A percentile compares a stretch with the other conserved stretches of the same genome.
Conservation (phyloP, 2,113 vertebrate genomes). For the Catharus minimus region DNA sequence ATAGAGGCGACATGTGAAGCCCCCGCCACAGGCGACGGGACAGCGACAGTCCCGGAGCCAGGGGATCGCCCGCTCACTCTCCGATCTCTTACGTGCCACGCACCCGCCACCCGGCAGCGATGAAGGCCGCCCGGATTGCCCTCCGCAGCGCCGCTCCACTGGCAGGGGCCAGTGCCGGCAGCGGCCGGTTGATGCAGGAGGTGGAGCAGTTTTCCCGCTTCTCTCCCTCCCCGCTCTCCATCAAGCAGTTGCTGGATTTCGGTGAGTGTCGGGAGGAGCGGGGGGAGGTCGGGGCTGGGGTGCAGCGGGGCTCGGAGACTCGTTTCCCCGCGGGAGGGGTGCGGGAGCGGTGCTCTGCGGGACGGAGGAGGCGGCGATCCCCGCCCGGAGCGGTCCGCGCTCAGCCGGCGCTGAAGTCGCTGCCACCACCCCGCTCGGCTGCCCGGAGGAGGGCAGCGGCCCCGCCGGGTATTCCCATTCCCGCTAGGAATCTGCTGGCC, state of each 20-base stretch:
- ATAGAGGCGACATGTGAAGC: conserved; percentile 15
- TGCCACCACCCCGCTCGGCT: background rate
- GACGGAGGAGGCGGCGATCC: background rate
- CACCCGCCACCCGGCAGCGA: conserved; percentile 23
- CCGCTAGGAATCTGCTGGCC: too few relatives aligned
- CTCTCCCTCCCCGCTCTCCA: conserved; percentile 92
- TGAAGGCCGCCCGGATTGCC: conserved; percentile 89
- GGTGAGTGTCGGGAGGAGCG: conserved; percentile 76
- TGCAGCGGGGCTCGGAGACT: rapidly evolving
- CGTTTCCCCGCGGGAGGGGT: background rate
- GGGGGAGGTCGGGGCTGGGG: background rate
- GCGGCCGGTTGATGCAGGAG: conserved; percentile 76
- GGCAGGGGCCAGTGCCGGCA: conserved; percentile 16
- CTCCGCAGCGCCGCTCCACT: conserved; percentile 78
- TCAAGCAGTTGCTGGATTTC: conserved; percentile 96
- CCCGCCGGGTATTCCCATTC: background rate
- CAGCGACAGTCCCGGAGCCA: rapidly evolving
- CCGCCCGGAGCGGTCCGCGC: too few relatives aligned
- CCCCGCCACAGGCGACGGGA: rapidly evolving
- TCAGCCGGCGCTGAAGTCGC: background rate
- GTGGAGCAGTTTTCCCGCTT: conserved; percentile 86
- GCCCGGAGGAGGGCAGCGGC: background rate
- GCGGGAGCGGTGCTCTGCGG: background rate
- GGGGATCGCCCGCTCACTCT: rapidly evolving
- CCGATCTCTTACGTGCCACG: too few relatives aligned